A percentile compares a stretch with the other conserved stretches of the same genome.
These are phyloP conservation scores for Musca domestica DNA, from an alignment of 1,140 invertebrate genomes.

Conservation along the genomic window DNA sequence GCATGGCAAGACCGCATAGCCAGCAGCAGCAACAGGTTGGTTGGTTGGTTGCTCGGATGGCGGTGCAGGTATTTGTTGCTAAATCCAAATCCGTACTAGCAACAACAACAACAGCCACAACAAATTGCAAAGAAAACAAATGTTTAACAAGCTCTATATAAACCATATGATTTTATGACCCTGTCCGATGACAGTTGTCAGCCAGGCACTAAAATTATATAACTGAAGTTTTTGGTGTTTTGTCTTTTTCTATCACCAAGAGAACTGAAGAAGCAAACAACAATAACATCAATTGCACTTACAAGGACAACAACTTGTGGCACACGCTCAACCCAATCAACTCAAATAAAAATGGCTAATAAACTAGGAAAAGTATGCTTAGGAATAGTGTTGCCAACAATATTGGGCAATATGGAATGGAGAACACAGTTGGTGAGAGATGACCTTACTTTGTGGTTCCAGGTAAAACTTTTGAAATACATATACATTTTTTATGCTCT, in stretches of 20 bases:
- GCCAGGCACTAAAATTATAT: constrained; percentile 17
- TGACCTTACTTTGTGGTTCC: too few relatives aligned
- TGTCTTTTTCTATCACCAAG: too few relatives aligned
- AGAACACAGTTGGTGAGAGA: too few relatives aligned
- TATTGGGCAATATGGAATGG: too few relatives aligned
- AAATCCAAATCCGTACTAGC: not conserved
- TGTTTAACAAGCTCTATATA: constrained; percentile 4
- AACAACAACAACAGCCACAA: not conserved
- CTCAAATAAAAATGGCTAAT: too few relatives aligned
- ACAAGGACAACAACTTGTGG: constrained; percentile 3
- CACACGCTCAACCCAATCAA: constrained; percentile 1
- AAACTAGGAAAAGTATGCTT: too few relatives aligned
- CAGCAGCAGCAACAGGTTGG: constrained; percentile 4
- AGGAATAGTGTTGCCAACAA: too few relatives aligned
- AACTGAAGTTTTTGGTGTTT: not conserved
- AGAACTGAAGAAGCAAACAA: not conserved
- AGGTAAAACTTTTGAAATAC: too few relatives aligned
- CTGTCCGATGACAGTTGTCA: constrained; percentile 14
- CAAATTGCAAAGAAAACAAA: not conserved
- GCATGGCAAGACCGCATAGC: not conserved
- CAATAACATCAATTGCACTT: not conserved
- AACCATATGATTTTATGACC: constrained; percentile 22
- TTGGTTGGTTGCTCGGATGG: not conserved
- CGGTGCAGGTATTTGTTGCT: not conserved
- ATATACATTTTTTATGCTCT: too few relatives aligned